Percentiles rank a stretch among this genome's conserved stretches.
Evolutionary conservation across 1,140 invertebrate species (phyloP).

Genomic region (Calliphora vicina): DNA sequence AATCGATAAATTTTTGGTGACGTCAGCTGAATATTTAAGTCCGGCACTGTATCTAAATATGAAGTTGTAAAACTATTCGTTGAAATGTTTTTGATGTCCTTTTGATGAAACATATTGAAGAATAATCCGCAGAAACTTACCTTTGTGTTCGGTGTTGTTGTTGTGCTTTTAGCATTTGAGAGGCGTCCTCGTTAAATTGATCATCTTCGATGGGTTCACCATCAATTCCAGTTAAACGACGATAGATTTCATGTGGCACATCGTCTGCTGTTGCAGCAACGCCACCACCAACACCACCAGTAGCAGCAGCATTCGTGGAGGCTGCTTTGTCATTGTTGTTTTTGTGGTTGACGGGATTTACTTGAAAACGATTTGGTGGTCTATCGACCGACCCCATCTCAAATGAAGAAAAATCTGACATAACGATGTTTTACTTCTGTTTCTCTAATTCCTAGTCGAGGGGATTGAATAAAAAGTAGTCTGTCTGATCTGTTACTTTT

Average conservation of each 20-base stretch:
- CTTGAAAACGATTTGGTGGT: conserved; percentile 60
- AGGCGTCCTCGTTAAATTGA: conserved; percentile 53
- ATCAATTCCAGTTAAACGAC: conserved; percentile 55
- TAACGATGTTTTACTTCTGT: conserved; percentile 37
- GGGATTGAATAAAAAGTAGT: neutral
- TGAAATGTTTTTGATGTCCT: too few relatives aligned
- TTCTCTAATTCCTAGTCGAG: neutral
- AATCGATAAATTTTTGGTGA: too few relatives aligned
- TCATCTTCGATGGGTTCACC: conserved; percentile 59
- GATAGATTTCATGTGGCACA: conserved; percentile 54
- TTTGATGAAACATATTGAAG: too few relatives aligned
- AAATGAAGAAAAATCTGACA: conserved; percentile 58
- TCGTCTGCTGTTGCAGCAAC: conserved; percentile 40
- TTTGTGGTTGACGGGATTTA: conserved; percentile 61
- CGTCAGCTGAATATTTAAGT: too few relatives aligned
- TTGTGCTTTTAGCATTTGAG: conserved; percentile 40
- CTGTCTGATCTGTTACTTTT: neutral
- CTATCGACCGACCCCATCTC: conserved; percentile 60
- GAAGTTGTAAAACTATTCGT: too few relatives aligned
- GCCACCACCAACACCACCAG: neutral
- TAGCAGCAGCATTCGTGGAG: neutral
- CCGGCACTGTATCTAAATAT: too few relatives aligned
- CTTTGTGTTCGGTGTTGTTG: conserved; percentile 37
- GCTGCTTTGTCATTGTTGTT: conserved; percentile 49
- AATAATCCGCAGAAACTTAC: neutral